Conservation (phyloP, 2,888 invertebrate genomes). For the Heliothis peltigera region DNA sequence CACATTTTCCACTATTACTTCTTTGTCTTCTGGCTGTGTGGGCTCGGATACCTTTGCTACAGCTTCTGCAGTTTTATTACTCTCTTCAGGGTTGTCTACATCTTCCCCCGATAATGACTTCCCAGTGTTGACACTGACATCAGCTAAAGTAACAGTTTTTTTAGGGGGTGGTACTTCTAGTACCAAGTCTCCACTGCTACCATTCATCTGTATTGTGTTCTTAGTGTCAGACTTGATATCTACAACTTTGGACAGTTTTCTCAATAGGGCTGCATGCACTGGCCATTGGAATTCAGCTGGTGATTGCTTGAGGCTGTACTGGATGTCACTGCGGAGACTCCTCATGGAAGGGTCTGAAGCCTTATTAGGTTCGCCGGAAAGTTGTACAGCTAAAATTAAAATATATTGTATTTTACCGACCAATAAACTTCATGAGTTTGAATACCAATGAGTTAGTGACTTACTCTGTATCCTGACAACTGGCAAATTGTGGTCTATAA, state of each 20-base stretch:
- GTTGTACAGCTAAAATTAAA: slow-evolving; percentile 78
- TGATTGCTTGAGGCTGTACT: slow-evolving; percentile 76
- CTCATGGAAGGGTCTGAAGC: slow-evolving; percentile 85
- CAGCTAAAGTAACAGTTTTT: slow-evolving; percentile 79
- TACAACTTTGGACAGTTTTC: slow-evolving; percentile 85
- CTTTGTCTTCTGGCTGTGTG: slow-evolving; percentile 69
- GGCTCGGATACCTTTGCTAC: slow-evolving; percentile 46
- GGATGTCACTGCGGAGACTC: slow-evolving; percentile 82
- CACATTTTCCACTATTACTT: slow-evolving; percentile 84
- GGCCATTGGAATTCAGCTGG: slow-evolving; percentile 80
- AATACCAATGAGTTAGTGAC: slow-evolving; percentile 64
- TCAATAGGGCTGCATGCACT: slow-evolving; percentile 81
- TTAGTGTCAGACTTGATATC: slow-evolving; percentile 82
- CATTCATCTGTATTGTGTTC: slow-evolving; percentile 81
- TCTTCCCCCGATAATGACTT: slow-evolving; percentile 82
- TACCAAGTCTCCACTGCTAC: slow-evolving; percentile 75
- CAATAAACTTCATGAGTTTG: neutral
- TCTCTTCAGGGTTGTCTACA: slow-evolving; percentile 61
- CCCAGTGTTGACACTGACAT: slow-evolving; percentile 84
- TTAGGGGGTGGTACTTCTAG: slow-evolving; percentile 71
- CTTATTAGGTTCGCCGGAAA: slow-evolving; percentile 85
- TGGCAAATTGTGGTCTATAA: slow-evolving; percentile 94
- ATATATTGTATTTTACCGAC: slow-evolving; percentile 2
- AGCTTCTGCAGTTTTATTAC: slow-evolving; percentile 52
- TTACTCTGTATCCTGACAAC: slow-evolving; percentile 94